Evolutionary conservation across 2,113 vertebrate species (phyloP).

Genomic region (Cephalopterus ornatus): DNA sequence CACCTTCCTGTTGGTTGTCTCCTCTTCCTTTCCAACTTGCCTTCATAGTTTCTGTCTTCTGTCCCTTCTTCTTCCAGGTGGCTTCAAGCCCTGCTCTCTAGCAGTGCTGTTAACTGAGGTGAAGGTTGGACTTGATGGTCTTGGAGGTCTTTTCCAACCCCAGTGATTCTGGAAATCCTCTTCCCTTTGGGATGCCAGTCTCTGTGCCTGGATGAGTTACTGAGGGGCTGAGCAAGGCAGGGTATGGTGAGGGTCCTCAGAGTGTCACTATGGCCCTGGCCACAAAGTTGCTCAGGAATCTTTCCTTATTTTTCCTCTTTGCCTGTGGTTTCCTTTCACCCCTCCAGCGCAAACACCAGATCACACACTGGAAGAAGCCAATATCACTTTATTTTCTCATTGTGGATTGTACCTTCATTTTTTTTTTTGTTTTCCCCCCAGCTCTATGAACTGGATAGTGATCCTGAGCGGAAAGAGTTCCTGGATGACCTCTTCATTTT

Average conservation of each 20-base stretch:
- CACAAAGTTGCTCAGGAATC: background rate
- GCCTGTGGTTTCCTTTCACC: background rate
- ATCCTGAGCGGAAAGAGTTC: conserved; percentile 93
- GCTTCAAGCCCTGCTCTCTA: background rate
- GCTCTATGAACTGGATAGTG: conserved; percentile 94
- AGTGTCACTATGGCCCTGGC: background rate
- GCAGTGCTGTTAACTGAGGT: background rate
- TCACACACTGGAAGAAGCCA: background rate
- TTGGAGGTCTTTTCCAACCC: background rate
- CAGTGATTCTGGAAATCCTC: background rate
- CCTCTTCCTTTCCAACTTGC: background rate
- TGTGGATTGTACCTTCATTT: background rate
- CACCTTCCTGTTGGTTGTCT: background rate
- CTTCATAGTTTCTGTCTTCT: background rate
- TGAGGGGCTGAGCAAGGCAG: background rate
- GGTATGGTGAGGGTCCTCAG: accelerated
- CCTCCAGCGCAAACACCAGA: background rate
- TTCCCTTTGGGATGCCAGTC: background rate
- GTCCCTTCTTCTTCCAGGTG: background rate
- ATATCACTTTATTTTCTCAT: background rate
- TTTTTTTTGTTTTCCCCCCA: conserved; percentile 26
- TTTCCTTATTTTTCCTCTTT: background rate
- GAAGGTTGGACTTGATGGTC: background rate
- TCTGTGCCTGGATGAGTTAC: background rate
- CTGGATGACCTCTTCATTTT: conserved; percentile 94